Percentiles rank a stretch among this genome's conserved stretches.
These are phyloP conservation scores for Ceratoteleas bidentatus DNA, from an alignment of 1,140 invertebrate species.

Conservation along the genomic window DNA sequence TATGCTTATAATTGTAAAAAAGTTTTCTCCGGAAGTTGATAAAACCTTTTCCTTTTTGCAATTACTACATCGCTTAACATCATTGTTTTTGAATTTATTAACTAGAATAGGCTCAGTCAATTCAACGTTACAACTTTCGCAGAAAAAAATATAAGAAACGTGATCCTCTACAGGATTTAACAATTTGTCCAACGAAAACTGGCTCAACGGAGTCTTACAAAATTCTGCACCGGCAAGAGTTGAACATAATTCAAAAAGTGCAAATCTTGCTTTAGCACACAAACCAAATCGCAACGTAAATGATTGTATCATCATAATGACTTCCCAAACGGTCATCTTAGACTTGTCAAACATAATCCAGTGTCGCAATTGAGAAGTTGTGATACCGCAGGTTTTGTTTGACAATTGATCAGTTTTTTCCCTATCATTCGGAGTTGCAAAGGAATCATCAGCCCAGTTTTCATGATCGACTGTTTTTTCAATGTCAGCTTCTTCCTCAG, in stretches of 20 bases:
- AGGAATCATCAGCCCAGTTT: not conserved
- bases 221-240: conserved; percentile 36
- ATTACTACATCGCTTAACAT: no score
- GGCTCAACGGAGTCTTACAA: conserved; percentile 12
- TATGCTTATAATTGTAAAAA: no score
- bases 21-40: no score
- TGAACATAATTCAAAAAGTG: conserved; percentile 26
- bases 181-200: conserved; percentile 38
- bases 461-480: not conserved
- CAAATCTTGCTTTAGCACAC: conserved; percentile 18
- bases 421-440: not conserved
- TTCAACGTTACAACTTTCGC: conserved; percentile 23
- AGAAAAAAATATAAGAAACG: conserved; percentile 37
- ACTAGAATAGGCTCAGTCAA: conserved; percentile 32
- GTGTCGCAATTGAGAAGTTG: conserved; percentile 6
- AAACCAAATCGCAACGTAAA: conserved; percentile 24
- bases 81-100: conserved; percentile 19
- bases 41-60: no score
- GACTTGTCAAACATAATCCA: conserved; percentile 38
- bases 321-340: conserved; percentile 32
- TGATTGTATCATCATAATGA: conserved; percentile 36
- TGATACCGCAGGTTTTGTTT: conserved; percentile 3
- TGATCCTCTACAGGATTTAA: conserved; percentile 39
- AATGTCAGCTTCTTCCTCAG: conserved; percentile 1
- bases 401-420: not conserved